phyloP scores from a whole-genome alignment of 2,113 vertebrate genomes.

The Scopus umbretta region DNA sequence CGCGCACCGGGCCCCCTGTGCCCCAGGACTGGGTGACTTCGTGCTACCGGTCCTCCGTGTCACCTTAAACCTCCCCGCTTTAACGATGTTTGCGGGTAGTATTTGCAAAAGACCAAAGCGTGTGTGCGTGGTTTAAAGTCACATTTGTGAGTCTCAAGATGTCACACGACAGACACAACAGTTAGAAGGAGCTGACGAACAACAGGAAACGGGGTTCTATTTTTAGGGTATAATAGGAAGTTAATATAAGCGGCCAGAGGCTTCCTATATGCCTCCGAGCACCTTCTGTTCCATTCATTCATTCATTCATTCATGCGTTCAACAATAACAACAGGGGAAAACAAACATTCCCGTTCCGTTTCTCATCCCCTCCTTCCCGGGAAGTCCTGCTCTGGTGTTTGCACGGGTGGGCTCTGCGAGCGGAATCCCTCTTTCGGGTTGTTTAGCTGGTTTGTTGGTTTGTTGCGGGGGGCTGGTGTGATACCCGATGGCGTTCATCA shows the following conservation, averaged over 20 bases:
- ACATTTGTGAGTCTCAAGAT: not conserved
- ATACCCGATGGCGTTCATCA: not conserved
- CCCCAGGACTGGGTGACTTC: not conserved
- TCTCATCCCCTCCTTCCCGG: not conserved
- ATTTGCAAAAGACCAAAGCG: not conserved
- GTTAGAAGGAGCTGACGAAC: constrained; percentile 37
- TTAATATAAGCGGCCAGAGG: constrained; percentile 52
- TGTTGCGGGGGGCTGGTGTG: not conserved
- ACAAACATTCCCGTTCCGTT: constrained; percentile 21
- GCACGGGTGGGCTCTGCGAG: not conserved
- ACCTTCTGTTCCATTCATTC: constrained; percentile 57
- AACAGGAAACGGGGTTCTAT: constrained; percentile 73
- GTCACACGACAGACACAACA: constrained; percentile 28
- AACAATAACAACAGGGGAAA: constrained; percentile 41
- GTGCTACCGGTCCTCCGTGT: not conserved
- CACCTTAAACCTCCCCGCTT: not conserved
- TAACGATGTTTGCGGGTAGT: not conserved
- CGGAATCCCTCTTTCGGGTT: not conserved
- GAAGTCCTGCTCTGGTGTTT: not conserved
- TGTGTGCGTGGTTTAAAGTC: not conserved
- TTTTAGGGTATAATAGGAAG: constrained; percentile 74
- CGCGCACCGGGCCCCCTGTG: not conserved
- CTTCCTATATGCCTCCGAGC: constrained; percentile 67
- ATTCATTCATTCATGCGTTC: constrained; percentile 39
- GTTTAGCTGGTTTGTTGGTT: not conserved